Evolutionary conservation across 1,140 invertebrate species (phyloP).

Genomic region (Drosophila chauvacae): DNA sequence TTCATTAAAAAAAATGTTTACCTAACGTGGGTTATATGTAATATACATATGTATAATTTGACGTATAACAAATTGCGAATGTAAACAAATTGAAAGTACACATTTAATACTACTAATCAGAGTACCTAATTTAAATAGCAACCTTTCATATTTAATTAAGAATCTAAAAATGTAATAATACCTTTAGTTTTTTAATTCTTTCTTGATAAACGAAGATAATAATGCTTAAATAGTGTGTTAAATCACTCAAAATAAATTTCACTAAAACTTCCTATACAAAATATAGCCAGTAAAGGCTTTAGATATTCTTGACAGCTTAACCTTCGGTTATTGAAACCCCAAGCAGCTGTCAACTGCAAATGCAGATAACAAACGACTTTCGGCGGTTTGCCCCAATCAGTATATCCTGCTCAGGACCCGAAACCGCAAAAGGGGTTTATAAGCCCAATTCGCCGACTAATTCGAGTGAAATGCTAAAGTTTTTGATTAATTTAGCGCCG

Average conservation of each 20-base stretch:
- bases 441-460: neutral
- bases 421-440: slow-evolving; percentile 22
- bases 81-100: neutral
- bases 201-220: too few species aligned
- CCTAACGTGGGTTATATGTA: too few species aligned
- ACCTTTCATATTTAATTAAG: neutral
- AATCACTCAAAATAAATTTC: too few species aligned
- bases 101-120: neutral
- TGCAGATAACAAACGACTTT: slow-evolving; percentile 42
- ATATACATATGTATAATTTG: neutral
- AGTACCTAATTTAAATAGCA: neutral
- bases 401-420: slow-evolving; percentile 3
- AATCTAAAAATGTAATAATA: too few species aligned
- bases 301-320: neutral
- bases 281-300: neutral
- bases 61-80: neutral
- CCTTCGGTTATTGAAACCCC: neutral
- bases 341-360: slow-evolving; percentile 34
- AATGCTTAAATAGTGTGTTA: too few species aligned
- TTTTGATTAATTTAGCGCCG: slow-evolving; percentile 37
- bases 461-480: slow-evolving; percentile 15
- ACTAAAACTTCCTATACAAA: neutral
- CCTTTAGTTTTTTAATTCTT: too few species aligned
- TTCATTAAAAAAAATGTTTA: neutral
- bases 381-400: slow-evolving; percentile 17